A percentile compares a stretch with the other conserved stretches of the same genome.
These are phyloP conservation scores for Empidonax alnorum DNA, from an alignment of 2,113 vertebrate genomes.

Conservation along the genomic window DNA sequence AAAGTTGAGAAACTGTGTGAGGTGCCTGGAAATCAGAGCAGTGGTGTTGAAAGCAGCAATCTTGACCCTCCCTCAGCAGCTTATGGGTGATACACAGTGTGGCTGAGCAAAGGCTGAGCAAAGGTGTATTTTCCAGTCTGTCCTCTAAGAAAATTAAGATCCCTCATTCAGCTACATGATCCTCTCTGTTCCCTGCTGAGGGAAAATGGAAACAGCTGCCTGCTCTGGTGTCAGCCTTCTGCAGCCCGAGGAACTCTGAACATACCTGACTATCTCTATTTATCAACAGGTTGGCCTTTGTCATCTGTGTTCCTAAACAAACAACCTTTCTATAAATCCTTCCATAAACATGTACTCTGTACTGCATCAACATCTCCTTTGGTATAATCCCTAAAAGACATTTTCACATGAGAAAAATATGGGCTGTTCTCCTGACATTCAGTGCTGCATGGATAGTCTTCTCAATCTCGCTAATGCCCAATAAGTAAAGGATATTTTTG, in stretches of 20 bases:
- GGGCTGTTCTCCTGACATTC: constrained; percentile 4
- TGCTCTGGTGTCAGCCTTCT: background rate
- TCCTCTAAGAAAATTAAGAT: background rate
- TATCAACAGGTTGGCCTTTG: background rate
- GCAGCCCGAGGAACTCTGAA: background rate
- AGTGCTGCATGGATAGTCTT: background rate
- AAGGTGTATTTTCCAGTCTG: background rate
- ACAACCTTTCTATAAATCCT: constrained; percentile 12
- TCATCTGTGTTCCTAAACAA: background rate
- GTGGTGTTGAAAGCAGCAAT: background rate
- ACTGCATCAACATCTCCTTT: constrained; percentile 29
- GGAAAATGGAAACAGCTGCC: background rate
- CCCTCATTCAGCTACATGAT: background rate
- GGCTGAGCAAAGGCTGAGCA: background rate
- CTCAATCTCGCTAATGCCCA: constrained; percentile 49
- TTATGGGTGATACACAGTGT: background rate
- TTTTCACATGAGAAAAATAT: constrained; percentile 2
- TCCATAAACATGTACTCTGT: constrained; percentile 9
- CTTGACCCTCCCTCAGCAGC: background rate
- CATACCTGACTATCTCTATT: background rate
- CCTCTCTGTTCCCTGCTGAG: background rate
- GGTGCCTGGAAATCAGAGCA: background rate
- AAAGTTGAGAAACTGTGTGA: background rate
- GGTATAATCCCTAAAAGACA: constrained; percentile 12
- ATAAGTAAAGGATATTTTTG: constrained; percentile 51